Base-by-base conservation (phyloP, 2,888 invertebrate species). In the Sceliomorpha sp. region DNA sequence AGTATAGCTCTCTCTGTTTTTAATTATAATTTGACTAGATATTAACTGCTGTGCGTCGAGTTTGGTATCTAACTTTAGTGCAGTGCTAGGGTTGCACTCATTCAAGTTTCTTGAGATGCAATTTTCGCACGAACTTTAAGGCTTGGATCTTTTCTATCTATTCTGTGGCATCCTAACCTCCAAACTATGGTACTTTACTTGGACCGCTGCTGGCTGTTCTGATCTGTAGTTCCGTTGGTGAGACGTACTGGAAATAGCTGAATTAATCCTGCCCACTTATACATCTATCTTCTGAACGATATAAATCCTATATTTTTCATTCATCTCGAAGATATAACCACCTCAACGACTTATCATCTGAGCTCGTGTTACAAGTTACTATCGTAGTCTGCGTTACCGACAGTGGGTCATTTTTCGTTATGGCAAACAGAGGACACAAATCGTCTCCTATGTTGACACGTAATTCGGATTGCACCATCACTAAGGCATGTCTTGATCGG, bases 11-110 rank as follows among this genome's bases (percentile, higher is more conserved):
- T 29, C 29, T 29, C 29, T 29, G 9, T 29, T 29, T 26, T 29
- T 29, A 8, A 29, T 8, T n/a, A n/a, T 29, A 9, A 8, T 29
- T 29, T 2, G 8, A 29, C 8, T 29, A 29, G 8, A 9, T 29
- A 29, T 29, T 29, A 29, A 29, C n/a, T n/a, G n/a, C n/a, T n/a
- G n/a, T n/a, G n/a, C 13, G 34, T 34, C 34, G 34, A 34, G 34
- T 34, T 10, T 34, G 10, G 13, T 12, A n/a, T 34, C 6, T 12
- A 5, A 5, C 13, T 34, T 34, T 34, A 34, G 34, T 34, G 10
- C 34, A 10, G 34, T 34, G 34, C 34, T 34, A 5, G 10, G 5
- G 34, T 34, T 34, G 34, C 34, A 34, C 34, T 34, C 34, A 12
- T 10, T n/a, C 8, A 5, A 14, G 7, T 7, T 12, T 10, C 5